A percentile compares a stretch with the other conserved stretches of the same genome.
Evolutionary conservation across 1,140 invertebrate genomes (phyloP).

Genomic region (Liolophura sinensis): DNA sequence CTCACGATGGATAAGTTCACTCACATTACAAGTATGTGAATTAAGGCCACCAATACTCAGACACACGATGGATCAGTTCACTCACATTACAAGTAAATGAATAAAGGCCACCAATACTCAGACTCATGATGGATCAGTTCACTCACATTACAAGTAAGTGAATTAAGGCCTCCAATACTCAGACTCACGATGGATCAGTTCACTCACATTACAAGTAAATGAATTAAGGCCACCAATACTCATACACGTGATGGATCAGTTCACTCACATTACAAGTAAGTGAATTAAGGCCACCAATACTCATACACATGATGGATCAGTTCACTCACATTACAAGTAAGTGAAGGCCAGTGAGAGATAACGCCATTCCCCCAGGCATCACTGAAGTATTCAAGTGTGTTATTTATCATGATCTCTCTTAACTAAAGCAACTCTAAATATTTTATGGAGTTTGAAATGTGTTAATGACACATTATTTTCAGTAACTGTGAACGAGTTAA

Average conservation of each 20-base stretch:
- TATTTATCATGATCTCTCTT: too few relatives aligned
- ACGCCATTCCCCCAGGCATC: too few relatives aligned
- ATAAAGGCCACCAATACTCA: slow-evolving; percentile 42
- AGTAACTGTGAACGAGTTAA: too few relatives aligned
- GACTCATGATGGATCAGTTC: slow-evolving; percentile 48
- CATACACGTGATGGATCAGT: slow-evolving; percentile 46
- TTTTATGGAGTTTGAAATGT: too few relatives aligned
- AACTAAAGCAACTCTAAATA: too few relatives aligned
- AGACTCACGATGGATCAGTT: slow-evolving; percentile 44
- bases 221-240: slow-evolving; percentile 38
- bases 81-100: slow-evolving; percentile 69
- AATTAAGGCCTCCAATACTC: slow-evolving; percentile 39
- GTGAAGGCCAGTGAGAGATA: slow-evolving; percentile 18
- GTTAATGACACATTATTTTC: too few relatives aligned
- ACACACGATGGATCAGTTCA: slow-evolving; percentile 52
- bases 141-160: slow-evolving; percentile 69
- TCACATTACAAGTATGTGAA: slow-evolving; percentile 68
- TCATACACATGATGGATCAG: slow-evolving; percentile 43
- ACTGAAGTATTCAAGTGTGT: too few relatives aligned
- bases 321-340: slow-evolving; percentile 69
- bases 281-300: slow-evolving; percentile 42
- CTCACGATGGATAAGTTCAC: slow-evolving; percentile 52
- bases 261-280: slow-evolving; percentile 69
- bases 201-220: slow-evolving; percentile 69
- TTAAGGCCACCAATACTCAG: slow-evolving; percentile 42